Evolutionary conservation across 2,888 invertebrate species (phyloP), one percentile per base, ranked within the genome.

Genomic region (Dasypogon diadema): DNA sequence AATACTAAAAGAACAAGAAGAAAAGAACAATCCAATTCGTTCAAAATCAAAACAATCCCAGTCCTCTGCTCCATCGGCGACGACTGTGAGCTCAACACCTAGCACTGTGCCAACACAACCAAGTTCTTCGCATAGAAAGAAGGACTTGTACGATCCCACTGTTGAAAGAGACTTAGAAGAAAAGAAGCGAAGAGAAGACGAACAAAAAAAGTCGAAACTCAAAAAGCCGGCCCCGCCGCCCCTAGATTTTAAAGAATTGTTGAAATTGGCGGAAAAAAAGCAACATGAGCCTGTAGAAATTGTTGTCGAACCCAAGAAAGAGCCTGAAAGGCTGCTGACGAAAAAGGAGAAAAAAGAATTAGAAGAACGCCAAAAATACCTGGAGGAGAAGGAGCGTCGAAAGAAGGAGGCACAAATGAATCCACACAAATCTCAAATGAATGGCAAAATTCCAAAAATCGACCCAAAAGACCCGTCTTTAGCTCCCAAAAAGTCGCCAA

Each of bases 241-340:
- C 0, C 89, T 95, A 84, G 93, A 94, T 84, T 96, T 95, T 82
- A 88, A 90, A 80, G 91, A 93, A 75, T 84, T 97, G 21, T 84
- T 97, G 2, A 93, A 94, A 85, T 86, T 96, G 5, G 96, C 96
- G 0, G 93, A 92, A 80, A 90, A 93, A 82, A 95, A 95, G 82
- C 95, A 95, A 79, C 89, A 90, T 83, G 93, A 95, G 82, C 95
- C 95, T 0, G 83, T 95, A 1, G 88, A 91, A 26, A 85, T 91
- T 75, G 82, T 85, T 68, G 85, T 88, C 79, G 83, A 91, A 76
- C 88, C 89, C 4, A 84, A 85, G 77, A 87, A 88, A 18, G 91
- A 91, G 77, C 88, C 89, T 0, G 94, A 93, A 79, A 88, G 93
- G 54, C 87, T 91, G 10, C 90, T 96, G 88, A 96, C 96, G 0